Conservation (phyloP, 2,113 vertebrate species). For the Mastomys natalensis region DNA sequence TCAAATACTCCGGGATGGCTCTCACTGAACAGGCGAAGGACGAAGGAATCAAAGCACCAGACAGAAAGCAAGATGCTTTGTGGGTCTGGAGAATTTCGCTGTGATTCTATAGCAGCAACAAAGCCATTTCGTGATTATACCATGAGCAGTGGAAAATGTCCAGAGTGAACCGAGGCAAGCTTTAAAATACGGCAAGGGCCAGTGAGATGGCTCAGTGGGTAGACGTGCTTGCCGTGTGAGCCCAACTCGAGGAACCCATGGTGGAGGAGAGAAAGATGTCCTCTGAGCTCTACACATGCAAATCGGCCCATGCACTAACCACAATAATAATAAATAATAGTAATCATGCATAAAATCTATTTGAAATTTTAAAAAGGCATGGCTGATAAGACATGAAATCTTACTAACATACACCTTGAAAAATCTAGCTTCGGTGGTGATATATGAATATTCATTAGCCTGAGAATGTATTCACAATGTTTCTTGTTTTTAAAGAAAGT, state of each 20-base stretch:
- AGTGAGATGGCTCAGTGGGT: neutral
- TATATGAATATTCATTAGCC: fast-evolving
- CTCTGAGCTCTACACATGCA: neutral
- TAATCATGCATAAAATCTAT: neutral
- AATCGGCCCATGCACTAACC: neutral
- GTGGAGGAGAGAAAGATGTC: neutral
- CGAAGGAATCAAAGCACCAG: fast-evolving
- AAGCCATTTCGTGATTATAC: neutral
- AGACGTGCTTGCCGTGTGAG: neutral
- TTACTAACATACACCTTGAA: neutral
- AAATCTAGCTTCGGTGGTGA: neutral
- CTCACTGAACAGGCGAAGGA: neutral
- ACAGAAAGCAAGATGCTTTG: neutral
- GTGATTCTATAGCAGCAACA: neutral
- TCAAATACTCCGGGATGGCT: neutral
- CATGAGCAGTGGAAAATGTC: neutral
- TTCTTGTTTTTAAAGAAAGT: neutral
- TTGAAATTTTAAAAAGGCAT: neutral
- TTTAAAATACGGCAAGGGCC: neutral
- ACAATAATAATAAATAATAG: neutral
- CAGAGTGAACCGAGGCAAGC: neutral
- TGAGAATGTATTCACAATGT: neutral
- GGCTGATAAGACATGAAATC: neutral
- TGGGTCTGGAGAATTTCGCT: neutral
- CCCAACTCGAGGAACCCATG: too few species aligned